A percentile compares a stretch with the other conserved stretches of the same genome.
These are phyloP conservation scores for Scalopus aquaticus DNA, from an alignment of 2,113 vertebrate genomes.

Conservation along the genomic window DNA sequence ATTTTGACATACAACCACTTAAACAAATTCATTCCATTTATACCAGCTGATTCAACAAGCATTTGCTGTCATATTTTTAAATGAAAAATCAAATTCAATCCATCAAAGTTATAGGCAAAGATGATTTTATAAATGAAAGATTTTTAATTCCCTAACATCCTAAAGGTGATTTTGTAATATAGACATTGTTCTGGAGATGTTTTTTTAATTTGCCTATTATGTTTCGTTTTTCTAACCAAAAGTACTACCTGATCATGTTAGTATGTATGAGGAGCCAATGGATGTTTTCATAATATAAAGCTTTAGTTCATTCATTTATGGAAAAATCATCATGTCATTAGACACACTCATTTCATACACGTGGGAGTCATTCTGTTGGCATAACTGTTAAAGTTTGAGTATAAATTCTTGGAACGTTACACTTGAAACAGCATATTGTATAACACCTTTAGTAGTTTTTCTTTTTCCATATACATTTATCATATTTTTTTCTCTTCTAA, in stretches of 20 bases:
- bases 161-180: slow-evolving; percentile 51
- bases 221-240: slow-evolving; percentile 49
- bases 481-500: not conserved
- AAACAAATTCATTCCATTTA: slow-evolving; percentile 53
- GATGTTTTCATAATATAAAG: not conserved
- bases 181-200: slow-evolving; percentile 39
- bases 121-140: slow-evolving; percentile 42
- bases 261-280: not conserved
- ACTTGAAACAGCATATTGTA: not conserved
- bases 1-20: slow-evolving; percentile 3
- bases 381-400: slow-evolving; percentile 34
- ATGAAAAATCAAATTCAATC: slow-evolving; percentile 52
- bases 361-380: slow-evolving; percentile 21
- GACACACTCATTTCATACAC: slow-evolving; percentile 5
- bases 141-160: slow-evolving; percentile 57
- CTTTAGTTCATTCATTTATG: slow-evolving; percentile 51
- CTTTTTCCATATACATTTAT: not conserved
- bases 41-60: not conserved
- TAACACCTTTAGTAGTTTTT: not conserved
- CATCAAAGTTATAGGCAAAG: slow-evolving; percentile 34
- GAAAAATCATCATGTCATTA: slow-evolving; percentile 25
- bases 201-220: slow-evolving; percentile 38
- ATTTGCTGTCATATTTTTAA: slow-evolving; percentile 63
- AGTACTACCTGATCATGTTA: not conserved
- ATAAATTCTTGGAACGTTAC: slow-evolving; percentile 8